Percentiles rank a stretch among this genome's conserved stretches.
Conservation (phyloP, 64 coral and sea anemone genomes). For the Hydrozoanthus tunicans region DNA sequence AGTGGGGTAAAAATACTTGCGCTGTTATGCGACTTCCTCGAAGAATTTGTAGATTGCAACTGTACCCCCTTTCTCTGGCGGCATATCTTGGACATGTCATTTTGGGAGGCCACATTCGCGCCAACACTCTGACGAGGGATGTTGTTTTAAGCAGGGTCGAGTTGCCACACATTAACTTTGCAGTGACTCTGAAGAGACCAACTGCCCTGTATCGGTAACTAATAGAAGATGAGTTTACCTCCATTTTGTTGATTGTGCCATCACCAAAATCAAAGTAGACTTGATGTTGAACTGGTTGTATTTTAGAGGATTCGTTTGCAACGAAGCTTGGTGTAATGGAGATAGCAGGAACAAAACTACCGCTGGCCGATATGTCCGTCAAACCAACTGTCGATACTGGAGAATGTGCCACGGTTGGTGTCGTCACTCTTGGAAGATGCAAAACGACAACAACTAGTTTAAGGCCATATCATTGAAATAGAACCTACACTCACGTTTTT, state of each 20-base stretch:
- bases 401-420: too few relatives aligned
- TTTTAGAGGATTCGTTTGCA: not conserved
- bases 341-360: not conserved
- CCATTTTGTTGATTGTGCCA: not conserved
- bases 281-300: not conserved
- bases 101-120: not conserved
- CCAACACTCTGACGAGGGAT: conserved; percentile 9
- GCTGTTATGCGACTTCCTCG: conserved; percentile 10
- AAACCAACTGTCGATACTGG: too few relatives aligned
- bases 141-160: conserved; percentile 12
- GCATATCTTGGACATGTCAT: conserved; percentile 22
- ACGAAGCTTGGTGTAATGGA: not conserved
- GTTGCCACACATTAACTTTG: not conserved
- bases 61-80: not conserved
- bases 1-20: not conserved
- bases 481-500: too few relatives aligned
- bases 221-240: not conserved
- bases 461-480: too few relatives aligned
- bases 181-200: conserved; percentile 15
- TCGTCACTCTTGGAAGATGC: too few relatives aligned
- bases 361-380: not conserved
- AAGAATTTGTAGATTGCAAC: conserved; percentile 15
- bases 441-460: too few relatives aligned
- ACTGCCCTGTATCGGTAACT: conserved; percentile 4
- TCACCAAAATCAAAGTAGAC: conserved; percentile 40